Conservation (phyloP, 2,888 invertebrate genomes). For the Sceliomorpha sp. region DNA sequence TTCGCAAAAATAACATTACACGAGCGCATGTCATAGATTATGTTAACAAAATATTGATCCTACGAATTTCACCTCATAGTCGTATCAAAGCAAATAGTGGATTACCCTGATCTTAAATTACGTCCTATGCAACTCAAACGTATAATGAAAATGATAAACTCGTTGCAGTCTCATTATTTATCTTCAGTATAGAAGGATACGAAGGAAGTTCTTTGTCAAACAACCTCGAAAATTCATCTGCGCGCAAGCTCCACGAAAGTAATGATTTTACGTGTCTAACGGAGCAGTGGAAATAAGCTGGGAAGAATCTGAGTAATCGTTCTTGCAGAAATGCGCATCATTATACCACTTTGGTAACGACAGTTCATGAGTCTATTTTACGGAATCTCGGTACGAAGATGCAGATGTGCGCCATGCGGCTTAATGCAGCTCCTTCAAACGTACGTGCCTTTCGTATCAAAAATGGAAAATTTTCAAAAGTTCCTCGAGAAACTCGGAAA, state of each 20-base stretch:
- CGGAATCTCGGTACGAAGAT: no score
- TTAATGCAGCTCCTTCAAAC: no score
- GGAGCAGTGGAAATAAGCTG: neutral
- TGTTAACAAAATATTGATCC: neutral
- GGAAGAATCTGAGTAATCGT: neutral
- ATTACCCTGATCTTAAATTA: conserved; percentile 17
- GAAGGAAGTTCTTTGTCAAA: conserved; percentile 1
- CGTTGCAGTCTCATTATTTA: conserved; percentile 17
- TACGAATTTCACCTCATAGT: neutral
- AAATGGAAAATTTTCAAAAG: no score
- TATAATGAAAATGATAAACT: conserved; percentile 27
- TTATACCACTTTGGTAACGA: no score
- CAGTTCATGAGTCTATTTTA: no score
- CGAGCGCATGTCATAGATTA: neutral
- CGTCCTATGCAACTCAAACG: neutral
- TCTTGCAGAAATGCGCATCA: no score
- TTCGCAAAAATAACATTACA: no score
- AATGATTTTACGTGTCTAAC: neutral
- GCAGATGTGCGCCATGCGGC: no score
- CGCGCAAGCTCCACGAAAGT: conserved; percentile 1
- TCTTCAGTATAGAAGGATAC: conserved; percentile 1
- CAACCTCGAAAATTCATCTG: neutral
- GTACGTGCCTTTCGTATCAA: no score
- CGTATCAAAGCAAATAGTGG: conserved; percentile 9
- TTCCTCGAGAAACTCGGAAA: no score